Percentiles rank a stretch among this genome's conserved stretches.
These are phyloP conservation scores for Brachyhypopomus gauderio DNA, from an alignment of 2,113 vertebrate genomes.

Conservation along the genomic window DNA sequence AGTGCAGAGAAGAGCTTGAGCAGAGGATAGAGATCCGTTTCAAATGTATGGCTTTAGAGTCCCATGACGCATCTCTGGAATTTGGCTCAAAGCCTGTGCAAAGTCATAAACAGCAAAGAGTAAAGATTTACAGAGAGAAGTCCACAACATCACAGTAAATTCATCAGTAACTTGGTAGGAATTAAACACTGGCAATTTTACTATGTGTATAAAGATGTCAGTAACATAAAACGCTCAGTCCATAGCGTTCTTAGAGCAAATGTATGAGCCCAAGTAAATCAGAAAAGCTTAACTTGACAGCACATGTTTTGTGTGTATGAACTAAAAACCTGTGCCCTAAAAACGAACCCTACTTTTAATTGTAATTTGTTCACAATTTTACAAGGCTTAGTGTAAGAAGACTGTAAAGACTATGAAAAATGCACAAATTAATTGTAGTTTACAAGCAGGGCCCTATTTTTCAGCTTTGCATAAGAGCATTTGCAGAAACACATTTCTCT, in stretches of 20 bases:
- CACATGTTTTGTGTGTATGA: slow-evolving; percentile 1
- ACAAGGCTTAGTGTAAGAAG: slow-evolving; percentile 21
- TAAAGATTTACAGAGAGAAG: slow-evolving; percentile 18
- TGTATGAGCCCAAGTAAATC: not conserved
- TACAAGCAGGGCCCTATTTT: not conserved
- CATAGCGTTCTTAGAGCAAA: not conserved
- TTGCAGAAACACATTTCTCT: not conserved
- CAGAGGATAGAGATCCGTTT: slow-evolving; percentile 9
- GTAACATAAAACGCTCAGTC: not conserved
- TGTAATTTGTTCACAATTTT: not conserved
- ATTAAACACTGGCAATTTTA: slow-evolving; percentile 24
- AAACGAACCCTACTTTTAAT: slow-evolving; percentile 19
- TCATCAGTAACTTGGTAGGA: slow-evolving; percentile 28
- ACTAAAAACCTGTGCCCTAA: slow-evolving; percentile 20
- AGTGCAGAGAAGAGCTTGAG: not conserved
- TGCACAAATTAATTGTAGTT: slow-evolving; percentile 11
- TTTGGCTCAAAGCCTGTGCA: slow-evolving; percentile 27
- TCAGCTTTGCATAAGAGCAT: not conserved
- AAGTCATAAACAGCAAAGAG: slow-evolving; percentile 23
- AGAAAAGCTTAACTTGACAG: not conserved
- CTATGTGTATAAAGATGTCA: slow-evolving; percentile 24
- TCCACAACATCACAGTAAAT: slow-evolving; percentile 22
- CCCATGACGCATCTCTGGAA: slow-evolving; percentile 21
- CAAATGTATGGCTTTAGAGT: slow-evolving; percentile 16
- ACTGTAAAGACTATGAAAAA: not conserved